Percentiles rank a stretch among this genome's conserved stretches.
Evolutionary conservation across 1,140 invertebrate genomes (phyloP).

Genomic region (Drosophila ohnishii): DNA sequence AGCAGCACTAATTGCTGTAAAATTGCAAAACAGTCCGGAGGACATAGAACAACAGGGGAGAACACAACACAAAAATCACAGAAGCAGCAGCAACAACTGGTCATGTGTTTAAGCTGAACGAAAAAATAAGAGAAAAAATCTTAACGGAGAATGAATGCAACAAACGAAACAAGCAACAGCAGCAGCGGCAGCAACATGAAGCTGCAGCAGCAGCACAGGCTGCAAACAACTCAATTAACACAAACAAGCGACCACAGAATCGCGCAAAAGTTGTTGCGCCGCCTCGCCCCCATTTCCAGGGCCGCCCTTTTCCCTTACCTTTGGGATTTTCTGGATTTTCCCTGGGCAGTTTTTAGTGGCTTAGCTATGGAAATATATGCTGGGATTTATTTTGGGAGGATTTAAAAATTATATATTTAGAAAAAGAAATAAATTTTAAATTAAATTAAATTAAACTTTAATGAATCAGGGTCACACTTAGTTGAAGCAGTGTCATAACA

Average conservation of each 20-base stretch:
- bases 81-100: slow-evolving; percentile 10
- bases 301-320: slow-evolving; percentile 19
- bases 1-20: slow-evolving; percentile 74
- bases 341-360: background rate
- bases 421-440: background rate
- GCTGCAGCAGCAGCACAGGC: slow-evolving; percentile 50
- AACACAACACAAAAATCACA: slow-evolving; percentile 47
- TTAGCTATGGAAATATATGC: slow-evolving; percentile 40
- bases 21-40: slow-evolving; percentile 51
- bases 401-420: background rate
- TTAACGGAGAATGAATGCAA: slow-evolving; percentile 58
- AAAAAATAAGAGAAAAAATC: slow-evolving; percentile 26
- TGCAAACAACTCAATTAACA: slow-evolving; percentile 73
- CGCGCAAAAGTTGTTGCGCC: slow-evolving; percentile 34
- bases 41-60: slow-evolving; percentile 52
- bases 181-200: slow-evolving; percentile 33
- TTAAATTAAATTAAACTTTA: too few relatives aligned
- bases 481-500: background rate
- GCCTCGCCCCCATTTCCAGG: slow-evolving; percentile 31
- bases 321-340: slow-evolving; percentile 18
- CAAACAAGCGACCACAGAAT: slow-evolving; percentile 50
- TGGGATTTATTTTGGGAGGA: background rate
- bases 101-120: slow-evolving; percentile 23
- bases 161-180: slow-evolving; percentile 39
- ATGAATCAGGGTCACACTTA: background rate